phyloP scores from a whole-genome alignment of 2,888 invertebrate genomes.

The Dendrolimus pini region DNA sequence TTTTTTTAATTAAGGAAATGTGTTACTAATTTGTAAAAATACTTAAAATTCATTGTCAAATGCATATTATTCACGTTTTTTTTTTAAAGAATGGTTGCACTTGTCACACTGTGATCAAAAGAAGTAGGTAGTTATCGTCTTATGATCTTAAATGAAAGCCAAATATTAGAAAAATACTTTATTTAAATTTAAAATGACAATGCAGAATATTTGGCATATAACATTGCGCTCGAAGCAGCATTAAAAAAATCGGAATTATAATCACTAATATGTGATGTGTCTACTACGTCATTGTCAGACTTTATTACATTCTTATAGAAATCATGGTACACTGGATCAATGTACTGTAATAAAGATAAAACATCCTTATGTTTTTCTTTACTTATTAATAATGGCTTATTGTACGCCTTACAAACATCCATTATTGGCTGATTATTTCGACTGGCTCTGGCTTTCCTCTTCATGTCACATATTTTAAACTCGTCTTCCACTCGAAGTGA shows the following conservation, averaged over 20 bases:
- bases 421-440: constrained; percentile 7
- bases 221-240: constrained; percentile 4
- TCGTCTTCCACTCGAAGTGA: constrained; percentile 5
- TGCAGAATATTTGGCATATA: too few relatives aligned
- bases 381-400: constrained; percentile 6
- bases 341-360: constrained; percentile 6
- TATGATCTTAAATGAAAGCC: too few relatives aligned
- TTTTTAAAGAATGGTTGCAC: too few relatives aligned
- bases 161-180: too few relatives aligned
- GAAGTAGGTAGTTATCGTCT: too few relatives aligned
- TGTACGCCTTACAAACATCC: constrained; percentile 6
- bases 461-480: constrained; percentile 6
- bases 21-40: too few relatives aligned
- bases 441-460: constrained; percentile 7
- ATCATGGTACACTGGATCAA: constrained; percentile 9
- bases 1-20: too few relatives aligned
- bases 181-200: too few relatives aligned
- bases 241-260: constrained; percentile 5
- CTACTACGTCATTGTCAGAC: constrained; percentile 3
- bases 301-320: constrained; percentile 6
- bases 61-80: too few relatives aligned
- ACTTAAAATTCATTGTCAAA: too few relatives aligned
- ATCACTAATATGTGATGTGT: constrained; percentile 5
- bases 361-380: constrained; percentile 3
- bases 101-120: too few relatives aligned